These are phyloP conservation scores for Lingula anatina DNA, from an alignment of 2,888 invertebrate species.

Conservation along the genomic window DNA sequence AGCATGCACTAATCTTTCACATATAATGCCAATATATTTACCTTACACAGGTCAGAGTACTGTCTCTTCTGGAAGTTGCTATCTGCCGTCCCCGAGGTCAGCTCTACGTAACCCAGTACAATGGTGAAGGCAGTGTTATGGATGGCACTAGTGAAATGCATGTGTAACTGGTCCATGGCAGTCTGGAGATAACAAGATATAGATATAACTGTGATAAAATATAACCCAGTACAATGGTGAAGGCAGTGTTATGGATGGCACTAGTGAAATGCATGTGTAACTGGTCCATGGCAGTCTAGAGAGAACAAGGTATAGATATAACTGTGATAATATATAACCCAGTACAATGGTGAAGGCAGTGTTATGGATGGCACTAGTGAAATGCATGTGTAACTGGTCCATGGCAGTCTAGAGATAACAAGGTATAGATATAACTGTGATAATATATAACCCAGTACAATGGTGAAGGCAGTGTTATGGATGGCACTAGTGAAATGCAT, in stretches of 20 bases:
- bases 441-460: conserved; percentile 53
- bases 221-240: conserved; percentile 52
- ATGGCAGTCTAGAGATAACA: conserved; percentile 67
- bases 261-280: conserved; percentile 92
- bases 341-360: conserved; percentile 53
- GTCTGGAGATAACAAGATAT: conserved; percentile 58
- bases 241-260: conserved; percentile 65
- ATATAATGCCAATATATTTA: no score
- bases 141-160: conserved; percentile 90
- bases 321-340: no score
- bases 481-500: conserved; percentile 93
- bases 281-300: conserved; percentile 85
- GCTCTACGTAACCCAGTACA: conserved; percentile 52
- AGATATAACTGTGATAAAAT: no score
- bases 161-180: conserved; percentile 90
- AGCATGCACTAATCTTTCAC: no score
- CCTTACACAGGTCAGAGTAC: conserved; percentile 74
- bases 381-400: conserved; percentile 93
- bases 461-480: conserved; percentile 56
- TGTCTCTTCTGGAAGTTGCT: conserved; percentile 61
- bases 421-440: no score
- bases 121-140: conserved; percentile 57
- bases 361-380: conserved; percentile 78
- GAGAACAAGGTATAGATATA: conserved; percentile 3
- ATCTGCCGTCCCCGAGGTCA: conserved; percentile 28